phyloP scores from a whole-genome alignment of 1,140 invertebrate genomes.

The Luehdorfia chinensis region DNA sequence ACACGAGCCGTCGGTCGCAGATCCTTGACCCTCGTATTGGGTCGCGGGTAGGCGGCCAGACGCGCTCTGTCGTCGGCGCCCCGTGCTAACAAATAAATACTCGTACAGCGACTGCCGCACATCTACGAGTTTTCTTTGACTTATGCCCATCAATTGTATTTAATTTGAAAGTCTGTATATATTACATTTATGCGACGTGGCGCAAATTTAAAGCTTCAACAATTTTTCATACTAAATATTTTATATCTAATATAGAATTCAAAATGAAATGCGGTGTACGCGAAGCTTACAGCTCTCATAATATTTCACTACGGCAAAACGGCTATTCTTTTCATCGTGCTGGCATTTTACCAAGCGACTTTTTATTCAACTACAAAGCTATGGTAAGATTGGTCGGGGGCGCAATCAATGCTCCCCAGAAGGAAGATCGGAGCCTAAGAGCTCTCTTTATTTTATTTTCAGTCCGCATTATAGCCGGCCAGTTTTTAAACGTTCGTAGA shows the following conservation, averaged over 20 bases:
- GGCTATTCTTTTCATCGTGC: conserved; percentile 58
- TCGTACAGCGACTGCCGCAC: background rate
- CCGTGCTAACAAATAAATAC: conserved; percentile 18
- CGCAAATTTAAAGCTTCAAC: background rate
- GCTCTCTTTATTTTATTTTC: conserved; percentile 53
- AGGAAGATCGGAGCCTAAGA: conserved; percentile 49
- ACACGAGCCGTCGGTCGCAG: conserved; percentile 27
- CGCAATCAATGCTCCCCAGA: conserved; percentile 62
- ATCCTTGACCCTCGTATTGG: conserved; percentile 46
- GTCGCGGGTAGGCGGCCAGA: conserved; percentile 19
- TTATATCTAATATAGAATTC: conserved; percentile 9
- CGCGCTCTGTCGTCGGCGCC: conserved; percentile 34
- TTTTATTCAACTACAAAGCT: conserved; percentile 67
- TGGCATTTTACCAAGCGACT: conserved; percentile 67
- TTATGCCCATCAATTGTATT: conserved; percentile 3
- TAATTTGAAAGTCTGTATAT: background rate
- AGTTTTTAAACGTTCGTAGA: conserved; percentile 46
- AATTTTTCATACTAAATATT: conserved; percentile 4
- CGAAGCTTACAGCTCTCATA: conserved; percentile 30
- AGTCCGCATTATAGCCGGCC: conserved; percentile 31
- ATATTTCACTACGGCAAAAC: conserved; percentile 47
- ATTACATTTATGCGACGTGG: background rate
- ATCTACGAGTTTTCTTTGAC: too few relatives aligned
- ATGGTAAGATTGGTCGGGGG: conserved; percentile 46
- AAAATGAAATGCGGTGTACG: conserved; percentile 16